phyloP scores from a whole-genome alignment of 2,113 vertebrate genomes.

The Neodon shergylaensis region DNA sequence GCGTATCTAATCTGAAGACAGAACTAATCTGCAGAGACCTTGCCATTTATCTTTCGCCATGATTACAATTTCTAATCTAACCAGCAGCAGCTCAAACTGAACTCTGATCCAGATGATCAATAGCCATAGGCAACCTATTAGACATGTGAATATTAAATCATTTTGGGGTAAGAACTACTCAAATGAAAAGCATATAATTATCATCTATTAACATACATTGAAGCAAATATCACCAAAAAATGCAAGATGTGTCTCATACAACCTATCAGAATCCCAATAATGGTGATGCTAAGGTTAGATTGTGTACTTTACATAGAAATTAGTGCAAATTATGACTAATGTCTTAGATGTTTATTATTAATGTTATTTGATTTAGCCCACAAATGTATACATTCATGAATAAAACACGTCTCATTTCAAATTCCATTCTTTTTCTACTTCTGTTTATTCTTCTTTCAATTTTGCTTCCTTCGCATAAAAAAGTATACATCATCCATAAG shows the following conservation, averaged over 20 bases:
- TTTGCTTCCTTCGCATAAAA: not conserved
- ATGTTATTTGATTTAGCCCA: constrained; percentile 14
- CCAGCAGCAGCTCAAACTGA: constrained; percentile 77
- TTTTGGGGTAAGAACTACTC: constrained; percentile 63
- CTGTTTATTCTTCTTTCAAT: not conserved
- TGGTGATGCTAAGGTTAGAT: constrained; percentile 53
- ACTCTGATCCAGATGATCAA: constrained; percentile 81
- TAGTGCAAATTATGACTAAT: constrained; percentile 60
- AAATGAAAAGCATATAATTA: constrained; percentile 80
- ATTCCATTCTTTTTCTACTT: not conserved
- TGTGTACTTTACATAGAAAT: constrained; percentile 55
- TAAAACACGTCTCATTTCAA: constrained; percentile 51
- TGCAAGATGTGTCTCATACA: constrained; percentile 50
- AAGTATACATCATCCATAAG: not conserved
- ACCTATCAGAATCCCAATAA: constrained; percentile 45
- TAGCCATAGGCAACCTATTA: constrained; percentile 62
- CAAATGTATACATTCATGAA: constrained; percentile 39
- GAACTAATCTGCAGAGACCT: constrained; percentile 69
- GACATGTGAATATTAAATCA: constrained; percentile 72
- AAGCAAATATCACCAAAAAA: constrained; percentile 65
- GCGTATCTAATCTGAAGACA: constrained; percentile 62
- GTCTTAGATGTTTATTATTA: constrained; percentile 29
- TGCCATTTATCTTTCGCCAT: constrained; percentile 77
- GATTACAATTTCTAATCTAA: constrained; percentile 82
- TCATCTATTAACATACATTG: constrained; percentile 80